Base-by-base conservation (phyloP, 2,113 vertebrate species). In the Probosciger aterrimus region DNA sequence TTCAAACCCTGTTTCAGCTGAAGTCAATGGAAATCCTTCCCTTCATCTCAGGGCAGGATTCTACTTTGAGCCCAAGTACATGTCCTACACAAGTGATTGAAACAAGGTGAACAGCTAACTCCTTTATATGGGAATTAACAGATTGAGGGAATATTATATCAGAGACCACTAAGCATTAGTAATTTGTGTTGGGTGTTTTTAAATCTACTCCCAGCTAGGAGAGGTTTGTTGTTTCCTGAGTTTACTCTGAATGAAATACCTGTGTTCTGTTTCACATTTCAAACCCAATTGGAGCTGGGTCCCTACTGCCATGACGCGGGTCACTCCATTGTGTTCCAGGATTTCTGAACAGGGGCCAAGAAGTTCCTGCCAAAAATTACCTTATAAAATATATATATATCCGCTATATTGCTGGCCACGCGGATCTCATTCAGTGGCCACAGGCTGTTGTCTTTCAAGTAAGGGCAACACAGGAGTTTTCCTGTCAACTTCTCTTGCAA, bases 171-270 rank as follows among this genome's bases (percentile, higher is more conserved):
- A 81, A 46, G 22, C 19, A 17, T 46, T n/a, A 37, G 30, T 47
- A 25, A 70, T 35, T 24, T 27, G 9, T 13, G 15, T 31, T 69
- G 52, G 20, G 10, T 44, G 57, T 27, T 33, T 31, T 6, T 37
- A 30, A 35, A 12, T 55, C 25, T 44, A 74, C 97, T 98, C 67
- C 98, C 98, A 90, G 91, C 89, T 80, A 98, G 93, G 81, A 97
- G 98, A 67, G 96, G 96, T 15, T 94, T 77, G 5, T 94, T 83
- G 6, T 95, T 91, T 53, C 80, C 57, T 12, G 75, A 97, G 92
- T 83, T 80, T 63, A n/a, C 25, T 88, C 37, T n/a, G 50, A 50
- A 31, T 43, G 57, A 81, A 65, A 74, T 73, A 50, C 17, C 41
- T 28, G 15, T 10, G 82, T 86, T 80, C 73, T 74, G 9, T 19